Evolutionary conservation across 2,888 invertebrate species (phyloP).

Genomic region (Synanthedon myopaeformis): DNA sequence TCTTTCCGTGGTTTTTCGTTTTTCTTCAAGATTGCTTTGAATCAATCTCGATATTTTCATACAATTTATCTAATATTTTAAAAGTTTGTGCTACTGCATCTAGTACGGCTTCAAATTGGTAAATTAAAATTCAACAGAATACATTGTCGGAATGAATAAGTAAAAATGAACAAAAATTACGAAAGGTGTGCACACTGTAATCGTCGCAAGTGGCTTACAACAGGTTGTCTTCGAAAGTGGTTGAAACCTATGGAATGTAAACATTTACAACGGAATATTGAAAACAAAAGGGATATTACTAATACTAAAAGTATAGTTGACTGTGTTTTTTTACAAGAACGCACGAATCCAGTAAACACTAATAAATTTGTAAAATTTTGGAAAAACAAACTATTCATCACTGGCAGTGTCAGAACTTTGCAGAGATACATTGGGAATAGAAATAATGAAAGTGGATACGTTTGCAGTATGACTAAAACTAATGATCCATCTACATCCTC

Average conservation of each 20-base stretch:
- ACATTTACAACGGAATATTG: slow-evolving; percentile 58
- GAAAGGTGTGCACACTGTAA: slow-evolving; percentile 60
- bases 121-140: too few relatives aligned
- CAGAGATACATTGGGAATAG: slow-evolving; percentile 58
- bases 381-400: slow-evolving; percentile 58
- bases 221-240: slow-evolving; percentile 63
- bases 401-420: slow-evolving; percentile 54
- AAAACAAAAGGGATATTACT: slow-evolving; percentile 52
- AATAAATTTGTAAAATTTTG: slow-evolving; percentile 62
- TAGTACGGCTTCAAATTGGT: too few relatives aligned
- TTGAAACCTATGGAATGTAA: slow-evolving; percentile 64
- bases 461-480: slow-evolving; percentile 37
- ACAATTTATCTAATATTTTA: too few relatives aligned
- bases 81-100: too few relatives aligned
- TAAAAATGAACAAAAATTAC: slow-evolving; percentile 58
- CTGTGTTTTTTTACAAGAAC: slow-evolving; percentile 50
- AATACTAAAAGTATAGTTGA: slow-evolving; percentile 48
- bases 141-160: background rate
- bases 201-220: slow-evolving; percentile 58
- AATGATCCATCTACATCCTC: slow-evolving; percentile 40
- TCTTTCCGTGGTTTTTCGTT: too few relatives aligned
- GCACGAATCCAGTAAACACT: slow-evolving; percentile 41
- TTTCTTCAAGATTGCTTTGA: too few relatives aligned
- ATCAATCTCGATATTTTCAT: too few relatives aligned
- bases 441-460: slow-evolving; percentile 36